phyloP scores from a whole-genome alignment of 2,113 vertebrate genomes.

The Elephas maximus region DNA sequence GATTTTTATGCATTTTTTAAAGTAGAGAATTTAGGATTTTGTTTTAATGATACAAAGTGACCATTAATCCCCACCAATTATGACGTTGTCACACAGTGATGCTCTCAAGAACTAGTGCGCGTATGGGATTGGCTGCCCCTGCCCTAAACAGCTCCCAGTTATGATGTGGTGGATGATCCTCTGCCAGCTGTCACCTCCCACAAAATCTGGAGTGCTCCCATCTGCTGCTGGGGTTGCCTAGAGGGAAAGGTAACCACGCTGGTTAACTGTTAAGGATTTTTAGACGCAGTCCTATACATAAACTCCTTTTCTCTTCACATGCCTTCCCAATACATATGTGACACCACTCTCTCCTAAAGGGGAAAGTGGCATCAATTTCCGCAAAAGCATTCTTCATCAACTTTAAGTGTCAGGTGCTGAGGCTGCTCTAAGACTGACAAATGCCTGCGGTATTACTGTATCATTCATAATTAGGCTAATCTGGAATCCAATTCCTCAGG shows the following conservation, averaged over 20 bases:
- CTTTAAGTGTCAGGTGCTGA: not conserved
- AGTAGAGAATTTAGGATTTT: not conserved
- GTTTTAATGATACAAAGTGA: not conserved
- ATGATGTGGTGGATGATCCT: not conserved
- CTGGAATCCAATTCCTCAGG: not conserved
- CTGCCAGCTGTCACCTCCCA: not conserved
- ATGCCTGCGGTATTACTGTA: not conserved
- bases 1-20: slow-evolving; percentile 30
- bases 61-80: not conserved
- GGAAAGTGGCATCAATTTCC: not conserved
- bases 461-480: not conserved
- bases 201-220: not conserved
- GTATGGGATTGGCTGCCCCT: not conserved
- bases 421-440: not conserved
- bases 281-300: not conserved
- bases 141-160: no score
- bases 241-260: not conserved
- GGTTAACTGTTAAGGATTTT: not conserved
- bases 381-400: not conserved
- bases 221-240: not conserved
- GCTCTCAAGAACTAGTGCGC: not conserved
- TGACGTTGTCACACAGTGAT: not conserved
- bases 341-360: not conserved
- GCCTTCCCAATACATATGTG: not conserved
- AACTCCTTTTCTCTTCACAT: not conserved